A percentile compares a stretch with the other conserved stretches of the same genome.
phyloP scores from a whole-genome alignment of 2,888 invertebrate genomes.

The Agrenia bidenticulata region DNA sequence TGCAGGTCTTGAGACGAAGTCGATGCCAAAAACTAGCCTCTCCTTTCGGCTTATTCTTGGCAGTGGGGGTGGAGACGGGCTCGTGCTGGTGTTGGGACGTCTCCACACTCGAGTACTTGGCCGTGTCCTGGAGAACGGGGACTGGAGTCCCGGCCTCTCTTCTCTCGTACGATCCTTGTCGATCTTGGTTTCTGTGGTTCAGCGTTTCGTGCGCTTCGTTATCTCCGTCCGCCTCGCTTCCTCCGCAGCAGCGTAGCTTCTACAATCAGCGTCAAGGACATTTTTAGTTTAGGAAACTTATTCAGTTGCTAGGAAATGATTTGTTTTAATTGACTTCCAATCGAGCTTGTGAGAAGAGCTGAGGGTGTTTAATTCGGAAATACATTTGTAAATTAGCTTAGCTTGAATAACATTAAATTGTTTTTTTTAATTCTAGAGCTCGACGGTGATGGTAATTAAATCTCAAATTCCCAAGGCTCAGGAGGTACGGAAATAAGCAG shows the following conservation, averaged over 20 bases:
- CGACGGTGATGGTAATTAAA: no score
- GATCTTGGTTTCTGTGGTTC: conserved; percentile 8
- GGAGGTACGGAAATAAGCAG: no score
- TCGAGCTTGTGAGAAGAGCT: no score
- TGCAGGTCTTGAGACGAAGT: conserved; percentile 12
- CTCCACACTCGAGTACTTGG: conserved; percentile 10
- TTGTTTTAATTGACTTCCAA: no score
- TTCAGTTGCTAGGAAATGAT: no score
- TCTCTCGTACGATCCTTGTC: conserved; percentile 29
- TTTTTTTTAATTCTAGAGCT: no score
- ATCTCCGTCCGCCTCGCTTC: conserved; percentile 33
- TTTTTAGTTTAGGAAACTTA: no score
- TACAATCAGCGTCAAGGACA: neutral
- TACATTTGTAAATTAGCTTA: no score
- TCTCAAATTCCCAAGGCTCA: no score
- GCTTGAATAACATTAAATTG: no score
- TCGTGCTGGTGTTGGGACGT: conserved; percentile 15
- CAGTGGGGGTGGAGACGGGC: conserved; percentile 18
- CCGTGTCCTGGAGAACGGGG: neutral
- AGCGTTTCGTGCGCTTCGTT: conserved; percentile 40
- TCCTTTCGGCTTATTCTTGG: conserved; percentile 3
- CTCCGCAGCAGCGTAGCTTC: conserved; percentile 37
- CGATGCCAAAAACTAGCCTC: conserved; percentile 11
- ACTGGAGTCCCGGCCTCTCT: conserved; percentile 23
- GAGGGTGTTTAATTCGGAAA: no score